Evolutionary conservation across 2,113 vertebrate genomes (phyloP).

Genomic region (Hymenochirus boettgeri): DNA sequence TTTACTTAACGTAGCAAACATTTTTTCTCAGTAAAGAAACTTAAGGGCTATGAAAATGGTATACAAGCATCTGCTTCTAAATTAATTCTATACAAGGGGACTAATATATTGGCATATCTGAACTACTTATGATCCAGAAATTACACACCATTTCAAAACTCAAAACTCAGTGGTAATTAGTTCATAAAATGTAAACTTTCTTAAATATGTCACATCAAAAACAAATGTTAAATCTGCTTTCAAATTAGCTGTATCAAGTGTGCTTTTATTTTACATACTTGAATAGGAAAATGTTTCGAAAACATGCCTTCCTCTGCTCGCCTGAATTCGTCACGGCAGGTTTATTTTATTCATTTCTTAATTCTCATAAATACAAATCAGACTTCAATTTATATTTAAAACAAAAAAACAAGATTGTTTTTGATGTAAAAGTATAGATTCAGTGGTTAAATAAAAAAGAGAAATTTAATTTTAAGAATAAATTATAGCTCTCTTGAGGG

Average conservation of each 20-base stretch:
- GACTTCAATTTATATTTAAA: too few relatives aligned
- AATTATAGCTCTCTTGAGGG: too few relatives aligned
- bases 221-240: constrained; percentile 17
- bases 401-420: too few relatives aligned
- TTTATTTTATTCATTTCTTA: too few relatives aligned
- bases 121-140: constrained; percentile 48
- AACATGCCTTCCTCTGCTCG: background rate
- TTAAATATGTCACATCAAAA: constrained; percentile 29
- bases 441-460: too few relatives aligned
- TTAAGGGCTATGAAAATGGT: constrained; percentile 62
- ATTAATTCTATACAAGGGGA: constrained; percentile 58
- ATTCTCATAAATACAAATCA: too few relatives aligned
- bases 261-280: constrained; percentile 10
- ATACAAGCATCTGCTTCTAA: constrained; percentile 66
- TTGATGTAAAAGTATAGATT: too few relatives aligned
- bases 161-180: constrained; percentile 45
- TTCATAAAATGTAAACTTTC: constrained; percentile 18
- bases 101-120: constrained; percentile 48
- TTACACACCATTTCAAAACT: constrained; percentile 37
- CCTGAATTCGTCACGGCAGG: too few relatives aligned
- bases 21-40: constrained; percentile 66
- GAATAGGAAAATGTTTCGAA: background rate
- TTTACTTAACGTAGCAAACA: constrained; percentile 63
- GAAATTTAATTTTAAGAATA: too few relatives aligned
- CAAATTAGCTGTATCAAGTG: constrained; percentile 17